Percentiles rank a stretch among this genome's conserved stretches.
Evolutionary conservation across 1,140 invertebrate species (phyloP).

Genomic region (Aphelinus certus): DNA sequence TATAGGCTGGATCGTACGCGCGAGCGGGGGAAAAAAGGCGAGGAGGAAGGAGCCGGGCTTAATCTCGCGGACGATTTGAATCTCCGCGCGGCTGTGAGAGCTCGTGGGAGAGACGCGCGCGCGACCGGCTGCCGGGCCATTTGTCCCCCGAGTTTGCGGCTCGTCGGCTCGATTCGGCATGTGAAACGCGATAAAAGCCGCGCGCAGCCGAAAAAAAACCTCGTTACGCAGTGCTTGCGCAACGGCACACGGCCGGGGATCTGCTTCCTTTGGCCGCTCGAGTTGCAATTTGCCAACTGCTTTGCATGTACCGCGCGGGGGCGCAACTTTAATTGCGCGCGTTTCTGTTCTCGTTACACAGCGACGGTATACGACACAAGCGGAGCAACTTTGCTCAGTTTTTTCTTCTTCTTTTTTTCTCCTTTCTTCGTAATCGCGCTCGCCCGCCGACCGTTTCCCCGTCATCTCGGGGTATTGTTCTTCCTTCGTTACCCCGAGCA

Average conservation of each 20-base stretch:
- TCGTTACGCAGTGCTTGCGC: conserved; percentile 2
- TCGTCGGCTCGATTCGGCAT: conserved; percentile 45
- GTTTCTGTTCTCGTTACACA: not conserved
- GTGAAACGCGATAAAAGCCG: conserved; percentile 38
- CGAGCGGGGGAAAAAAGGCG: not conserved
- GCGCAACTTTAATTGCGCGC: conserved; percentile 7
- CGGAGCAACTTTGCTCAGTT: not conserved
- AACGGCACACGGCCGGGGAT: not conserved
- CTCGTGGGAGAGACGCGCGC: conserved; percentile 11
- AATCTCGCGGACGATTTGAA: conserved; percentile 40
- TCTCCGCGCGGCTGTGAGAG: not conserved
- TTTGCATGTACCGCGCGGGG: not conserved
- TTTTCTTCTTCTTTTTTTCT: not conserved
- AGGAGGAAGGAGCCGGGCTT: conserved; percentile 32
- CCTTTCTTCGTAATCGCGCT: not conserved
- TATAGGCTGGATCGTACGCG: too few relatives aligned
- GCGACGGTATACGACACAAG: not conserved
- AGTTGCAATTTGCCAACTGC: not conserved
- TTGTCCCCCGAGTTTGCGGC: conserved; percentile 38
- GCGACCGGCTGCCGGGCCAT: conserved; percentile 42
- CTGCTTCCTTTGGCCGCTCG: not conserved
- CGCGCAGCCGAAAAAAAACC: conserved; percentile 1
- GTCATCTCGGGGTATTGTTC: not conserved
- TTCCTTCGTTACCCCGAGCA: conserved; percentile 8
- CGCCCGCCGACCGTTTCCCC: too few relatives aligned